phyloP scores from a whole-genome alignment of 2,888 invertebrate species.

The Hybos culiciformis region DNA sequence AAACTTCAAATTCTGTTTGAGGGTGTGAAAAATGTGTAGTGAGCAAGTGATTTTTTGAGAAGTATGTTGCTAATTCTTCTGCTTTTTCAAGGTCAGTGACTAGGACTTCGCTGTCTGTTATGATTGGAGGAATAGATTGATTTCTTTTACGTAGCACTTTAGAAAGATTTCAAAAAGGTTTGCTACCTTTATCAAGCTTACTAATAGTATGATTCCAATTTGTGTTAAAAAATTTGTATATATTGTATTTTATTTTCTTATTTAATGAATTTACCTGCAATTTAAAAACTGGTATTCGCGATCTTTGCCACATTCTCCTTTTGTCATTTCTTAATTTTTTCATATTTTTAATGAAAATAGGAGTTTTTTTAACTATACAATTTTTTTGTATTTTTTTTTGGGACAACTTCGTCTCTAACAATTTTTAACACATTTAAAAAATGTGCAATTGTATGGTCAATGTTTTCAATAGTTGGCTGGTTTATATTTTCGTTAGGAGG shows the following conservation, averaged over 20 bases:
- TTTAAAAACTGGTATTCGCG: not conserved
- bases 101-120: not conserved
- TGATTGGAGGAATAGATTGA: not conserved
- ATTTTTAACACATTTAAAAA: not conserved
- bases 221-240: not conserved
- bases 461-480: no score
- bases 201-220: not conserved
- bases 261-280: not conserved
- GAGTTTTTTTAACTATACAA: no score
- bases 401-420: no score
- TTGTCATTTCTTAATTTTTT: no score
- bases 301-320: no score
- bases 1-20: no score
- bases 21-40: no score
- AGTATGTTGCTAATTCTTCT: not conserved
- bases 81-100: not conserved
- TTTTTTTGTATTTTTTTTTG: no score
- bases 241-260: not conserved
- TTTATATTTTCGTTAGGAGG: no score
- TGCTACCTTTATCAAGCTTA: not conserved
- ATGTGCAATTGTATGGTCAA: no score
- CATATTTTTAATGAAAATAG: no score
- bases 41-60: not conserved
- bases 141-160: not conserved
- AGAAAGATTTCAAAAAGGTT: no score